phyloP scores from a whole-genome alignment of 2,888 invertebrate genomes.

The Drosophila hawaiiensis region DNA sequence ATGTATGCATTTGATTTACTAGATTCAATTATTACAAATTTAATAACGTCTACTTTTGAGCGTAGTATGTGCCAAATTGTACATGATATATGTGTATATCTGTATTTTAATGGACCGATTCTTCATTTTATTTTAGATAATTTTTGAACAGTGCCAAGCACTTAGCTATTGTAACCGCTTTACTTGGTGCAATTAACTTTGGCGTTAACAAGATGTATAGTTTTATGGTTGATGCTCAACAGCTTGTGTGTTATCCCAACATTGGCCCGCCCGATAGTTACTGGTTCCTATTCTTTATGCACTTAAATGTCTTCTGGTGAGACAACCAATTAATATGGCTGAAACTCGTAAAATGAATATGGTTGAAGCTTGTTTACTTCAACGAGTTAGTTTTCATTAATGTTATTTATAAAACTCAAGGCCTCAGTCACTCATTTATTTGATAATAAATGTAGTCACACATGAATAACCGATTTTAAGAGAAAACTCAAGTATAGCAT shows the following conservation, averaged over 20 bases:
- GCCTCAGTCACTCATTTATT: neutral
- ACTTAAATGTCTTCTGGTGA: neutral
- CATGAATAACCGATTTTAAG: slow-evolving; percentile 1
- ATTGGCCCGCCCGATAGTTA: neutral
- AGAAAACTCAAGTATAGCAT: neutral
- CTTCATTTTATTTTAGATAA: neutral
- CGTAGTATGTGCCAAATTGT: neutral
- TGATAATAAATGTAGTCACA: neutral
- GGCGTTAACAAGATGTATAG: neutral
- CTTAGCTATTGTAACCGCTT: neutral
- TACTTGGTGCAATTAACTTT: neutral
- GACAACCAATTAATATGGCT: neutral
- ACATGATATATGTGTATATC: no score
- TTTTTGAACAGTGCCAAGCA: no score
- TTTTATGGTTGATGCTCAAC: slow-evolving; percentile 10
- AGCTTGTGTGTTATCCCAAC: neutral
- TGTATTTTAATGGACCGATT: neutral
- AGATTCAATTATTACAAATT: neutral
- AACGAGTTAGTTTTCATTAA: neutral
- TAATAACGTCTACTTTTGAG: slow-evolving; percentile 37
- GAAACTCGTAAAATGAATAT: neutral
- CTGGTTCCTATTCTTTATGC: neutral
- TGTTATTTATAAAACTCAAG: neutral
- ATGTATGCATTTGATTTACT: neutral
- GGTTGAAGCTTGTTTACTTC: neutral